A percentile compares a stretch with the other conserved stretches of the same genome.
phyloP scores from a whole-genome alignment of 2,797 vertebrate species.

The Xerus rutilus region DNA sequence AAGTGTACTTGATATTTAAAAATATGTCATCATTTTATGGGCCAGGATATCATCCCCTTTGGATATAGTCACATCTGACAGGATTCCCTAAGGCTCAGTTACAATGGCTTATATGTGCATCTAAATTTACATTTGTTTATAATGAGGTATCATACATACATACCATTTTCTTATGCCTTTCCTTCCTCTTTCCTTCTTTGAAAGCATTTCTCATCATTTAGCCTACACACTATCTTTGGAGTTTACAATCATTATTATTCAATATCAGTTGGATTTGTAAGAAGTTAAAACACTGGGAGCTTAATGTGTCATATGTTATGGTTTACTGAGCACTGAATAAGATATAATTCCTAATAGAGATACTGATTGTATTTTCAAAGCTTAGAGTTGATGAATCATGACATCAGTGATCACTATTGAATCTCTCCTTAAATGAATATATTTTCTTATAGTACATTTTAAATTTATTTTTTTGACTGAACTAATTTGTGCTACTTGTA shows the following conservation, averaged over 20 bases:
- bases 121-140: background rate
- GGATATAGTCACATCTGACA: background rate
- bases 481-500: background rate
- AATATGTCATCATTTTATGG: background rate
- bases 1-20: background rate
- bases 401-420: background rate
- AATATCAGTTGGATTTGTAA: background rate
- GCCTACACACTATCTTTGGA: background rate
- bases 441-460: background rate
- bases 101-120: background rate
- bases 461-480: background rate
- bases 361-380: background rate
- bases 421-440: conserved; percentile 6
- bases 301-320: background rate
- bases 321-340: background rate
- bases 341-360: background rate
- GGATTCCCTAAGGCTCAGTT: background rate
- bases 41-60: background rate
- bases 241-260: background rate
- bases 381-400: background rate
- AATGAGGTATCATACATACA: background rate
- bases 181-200: background rate
- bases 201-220: background rate
- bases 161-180: background rate
- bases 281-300: background rate